Conservation (phyloP, 2,888 invertebrate species). For the Lasioglossum morio region DNA sequence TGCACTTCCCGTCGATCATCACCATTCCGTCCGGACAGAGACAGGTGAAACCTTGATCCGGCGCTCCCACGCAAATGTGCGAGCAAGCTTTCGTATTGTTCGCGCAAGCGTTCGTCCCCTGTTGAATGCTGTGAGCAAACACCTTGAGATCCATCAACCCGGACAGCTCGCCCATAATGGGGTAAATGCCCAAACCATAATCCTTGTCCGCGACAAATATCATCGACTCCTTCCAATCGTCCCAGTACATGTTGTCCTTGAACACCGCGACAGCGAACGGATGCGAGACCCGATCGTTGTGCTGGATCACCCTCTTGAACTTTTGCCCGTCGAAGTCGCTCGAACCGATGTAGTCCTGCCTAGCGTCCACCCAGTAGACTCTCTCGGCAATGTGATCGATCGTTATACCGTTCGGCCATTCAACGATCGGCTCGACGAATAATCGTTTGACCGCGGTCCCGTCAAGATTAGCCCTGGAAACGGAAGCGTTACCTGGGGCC, state of each 20-base stretch:
- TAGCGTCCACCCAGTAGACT: constrained; percentile 95
- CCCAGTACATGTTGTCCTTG: constrained; percentile 95
- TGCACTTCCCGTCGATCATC: constrained; percentile 87
- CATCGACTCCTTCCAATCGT: constrained; percentile 93
- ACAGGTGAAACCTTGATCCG: constrained; percentile 89
- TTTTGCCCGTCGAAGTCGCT: constrained; percentile 89
- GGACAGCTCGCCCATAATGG: constrained; percentile 87
- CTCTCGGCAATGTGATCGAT: constrained; percentile 93
- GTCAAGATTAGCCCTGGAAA: constrained; percentile 92
- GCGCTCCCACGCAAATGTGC: constrained; percentile 92
- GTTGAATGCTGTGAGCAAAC: constrained; percentile 91
- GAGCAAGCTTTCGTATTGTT: constrained; percentile 87
- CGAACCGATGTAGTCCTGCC: constrained; percentile 92
- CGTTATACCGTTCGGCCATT: constrained; percentile 94
- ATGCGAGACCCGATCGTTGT: constrained; percentile 90
- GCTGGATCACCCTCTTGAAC: constrained; percentile 88
- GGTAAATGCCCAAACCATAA: constrained; percentile 87
- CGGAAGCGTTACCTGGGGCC: constrained; percentile 91
- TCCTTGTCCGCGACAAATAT: constrained; percentile 93
- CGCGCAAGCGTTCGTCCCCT: constrained; percentile 90
- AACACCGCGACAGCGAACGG: constrained; percentile 95
- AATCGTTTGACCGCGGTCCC: constrained; percentile 89
- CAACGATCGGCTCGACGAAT: constrained; percentile 89
- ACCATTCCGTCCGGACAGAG: constrained; percentile 92
- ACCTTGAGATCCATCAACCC: constrained; percentile 94